phyloP scores from a whole-genome alignment of 2,113 vertebrate species.

The Synchiropus splendidus region DNA sequence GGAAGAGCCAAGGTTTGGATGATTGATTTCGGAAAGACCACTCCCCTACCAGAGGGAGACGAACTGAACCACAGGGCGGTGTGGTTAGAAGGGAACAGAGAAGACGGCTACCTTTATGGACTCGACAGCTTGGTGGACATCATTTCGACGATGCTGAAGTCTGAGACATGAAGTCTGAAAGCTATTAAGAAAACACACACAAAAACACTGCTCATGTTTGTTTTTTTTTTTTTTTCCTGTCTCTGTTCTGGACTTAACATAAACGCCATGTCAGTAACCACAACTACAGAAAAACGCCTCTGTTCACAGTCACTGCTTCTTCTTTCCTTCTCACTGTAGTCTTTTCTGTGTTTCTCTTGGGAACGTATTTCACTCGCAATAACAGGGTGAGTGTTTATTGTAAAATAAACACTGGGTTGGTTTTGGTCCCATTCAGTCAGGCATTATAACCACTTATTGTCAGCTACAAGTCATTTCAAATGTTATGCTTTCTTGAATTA shows the following conservation, averaged over 20 bases:
- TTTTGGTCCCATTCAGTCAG: constrained; percentile 22
- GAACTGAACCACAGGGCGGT: constrained; percentile 76
- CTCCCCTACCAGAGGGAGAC: constrained; percentile 80
- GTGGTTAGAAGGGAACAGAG: constrained; percentile 92
- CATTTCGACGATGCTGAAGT: constrained; percentile 70
- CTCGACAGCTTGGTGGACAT: constrained; percentile 92
- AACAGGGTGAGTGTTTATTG: constrained; percentile 8
- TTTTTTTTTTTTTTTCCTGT: background rate
- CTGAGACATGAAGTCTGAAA: constrained; percentile 42
- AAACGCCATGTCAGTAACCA: background rate
- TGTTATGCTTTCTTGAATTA: constrained; percentile 60
- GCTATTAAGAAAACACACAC: constrained; percentile 8
- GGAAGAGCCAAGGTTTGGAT: constrained; percentile 96
- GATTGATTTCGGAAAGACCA: constrained; percentile 99
- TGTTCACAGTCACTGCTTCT: constrained; percentile 1
- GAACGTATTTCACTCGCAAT: constrained; percentile 34
- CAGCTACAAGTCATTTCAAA: constrained; percentile 56
- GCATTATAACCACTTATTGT: constrained; percentile 54
- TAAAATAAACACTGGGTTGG: constrained; percentile 26
- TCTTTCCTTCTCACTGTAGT: background rate
- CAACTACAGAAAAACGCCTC: constrained; percentile 5
- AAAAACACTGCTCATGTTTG: constrained; percentile 10
- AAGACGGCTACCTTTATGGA: constrained; percentile 92
- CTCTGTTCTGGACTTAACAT: background rate
- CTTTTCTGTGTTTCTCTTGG: background rate